Base-by-base conservation (phyloP, 2,113 vertebrate genomes). In the Blennius ocellaris region DNA sequence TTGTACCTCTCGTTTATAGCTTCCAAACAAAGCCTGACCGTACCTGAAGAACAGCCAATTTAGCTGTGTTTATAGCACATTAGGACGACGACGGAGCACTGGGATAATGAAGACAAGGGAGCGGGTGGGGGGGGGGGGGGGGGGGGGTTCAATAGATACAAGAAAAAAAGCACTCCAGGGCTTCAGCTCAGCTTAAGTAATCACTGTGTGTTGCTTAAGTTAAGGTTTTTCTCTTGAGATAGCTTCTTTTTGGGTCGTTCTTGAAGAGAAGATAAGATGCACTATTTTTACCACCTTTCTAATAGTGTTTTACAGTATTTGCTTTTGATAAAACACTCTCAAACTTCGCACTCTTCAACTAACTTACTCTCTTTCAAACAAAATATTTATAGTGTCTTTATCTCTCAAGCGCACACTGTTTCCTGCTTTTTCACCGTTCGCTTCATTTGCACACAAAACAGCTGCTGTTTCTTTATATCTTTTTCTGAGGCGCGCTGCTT, bases 41-140 rank as follows among this genome's bases (percentile, higher is more conserved):
- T 37, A 87, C 53, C 71, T 78, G 76, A 79, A 79, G 62, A 84
- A 45, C 21, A 75, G 69, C 66, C 81, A 73, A 59, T 73, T 90
- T 74, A 70, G 43, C 62, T n/a, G 57, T 62, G 73, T 85, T 88
- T 89, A 87, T 80, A 79, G 58, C 72, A 79, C 54, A 76, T 88
- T 84, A 76, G 78, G 73, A 54, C 5, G 12, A 66, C 43, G 70
- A 17, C 44, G 0, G 50, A 80, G 69, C n/a, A 41, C 0, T 0
- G 36, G 39, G 21, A 69, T 72, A 60, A 78, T 74, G 60, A 80
- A 86, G 51, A 30, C 21, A 30, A 30, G 21, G 21, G 21, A 2
- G 4, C 4, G 21, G 11, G 51, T 52, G 0, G 9, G 45, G 30
- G 9, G 11, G 2, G 21, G 11, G 15, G 10, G 38, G 38, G 2